Percentiles rank a stretch among this genome's conserved stretches.
Evolutionary conservation across 2,113 vertebrate species (phyloP).

Genomic region (Saimiri boliviensis): DNA sequence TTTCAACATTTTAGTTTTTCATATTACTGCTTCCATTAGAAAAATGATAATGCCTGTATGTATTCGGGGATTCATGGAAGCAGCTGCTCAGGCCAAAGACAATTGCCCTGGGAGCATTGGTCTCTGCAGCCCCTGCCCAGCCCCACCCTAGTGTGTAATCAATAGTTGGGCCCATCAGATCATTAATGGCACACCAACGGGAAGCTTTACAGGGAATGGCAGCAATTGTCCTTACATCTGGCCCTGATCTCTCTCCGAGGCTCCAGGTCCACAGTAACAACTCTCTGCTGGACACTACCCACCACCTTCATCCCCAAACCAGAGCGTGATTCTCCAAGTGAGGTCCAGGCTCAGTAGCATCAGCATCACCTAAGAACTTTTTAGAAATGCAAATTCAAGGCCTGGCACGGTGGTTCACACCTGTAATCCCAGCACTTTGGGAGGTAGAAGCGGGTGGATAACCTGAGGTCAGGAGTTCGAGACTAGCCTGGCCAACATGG

Average conservation of each 20-base stretch:
- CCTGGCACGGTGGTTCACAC: too few relatives aligned
- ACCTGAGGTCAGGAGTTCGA: too few relatives aligned
- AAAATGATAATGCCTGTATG: not conserved
- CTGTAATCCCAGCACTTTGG: too few relatives aligned
- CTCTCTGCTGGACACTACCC: not conserved
- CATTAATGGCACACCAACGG: not conserved
- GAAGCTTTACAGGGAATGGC: not conserved
- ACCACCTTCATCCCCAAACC: not conserved
- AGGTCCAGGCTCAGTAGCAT: not conserved
- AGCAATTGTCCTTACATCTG: not conserved
- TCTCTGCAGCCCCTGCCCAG: not conserved
- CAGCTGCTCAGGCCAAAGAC: not conserved
- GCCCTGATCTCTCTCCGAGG: not conserved
- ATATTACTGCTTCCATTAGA: not conserved
- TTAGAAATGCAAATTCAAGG: not conserved
- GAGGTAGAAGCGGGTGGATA: too few relatives aligned
- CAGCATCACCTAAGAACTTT: not conserved
- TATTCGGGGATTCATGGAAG: not conserved
- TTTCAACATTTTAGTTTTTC: conserved; percentile 38
- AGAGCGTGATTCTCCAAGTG: not conserved
- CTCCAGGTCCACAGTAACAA: not conserved
- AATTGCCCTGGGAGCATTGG: not conserved
- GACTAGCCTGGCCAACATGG: too few relatives aligned
- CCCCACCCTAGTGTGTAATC: not conserved
- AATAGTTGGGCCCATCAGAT: not conserved